Percentiles rank a stretch among this genome's conserved stretches.
Evolutionary conservation across 2,113 vertebrate species (phyloP).

Genomic region (Pogona vitticeps): DNA sequence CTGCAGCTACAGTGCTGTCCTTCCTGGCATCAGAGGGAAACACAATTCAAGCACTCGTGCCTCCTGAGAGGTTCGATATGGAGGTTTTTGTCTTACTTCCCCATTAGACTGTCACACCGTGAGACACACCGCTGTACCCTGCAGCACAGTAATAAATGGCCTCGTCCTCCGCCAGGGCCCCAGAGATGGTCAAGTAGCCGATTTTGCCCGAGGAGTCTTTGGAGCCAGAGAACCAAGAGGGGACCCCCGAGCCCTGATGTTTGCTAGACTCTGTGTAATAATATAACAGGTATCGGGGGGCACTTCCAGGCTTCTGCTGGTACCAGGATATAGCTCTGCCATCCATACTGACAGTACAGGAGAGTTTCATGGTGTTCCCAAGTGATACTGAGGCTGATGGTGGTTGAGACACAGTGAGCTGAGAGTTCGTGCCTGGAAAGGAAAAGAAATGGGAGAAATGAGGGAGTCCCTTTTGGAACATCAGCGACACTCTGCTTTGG

Average conservation of each 20-base stretch:
- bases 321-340: not conserved
- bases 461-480: rapidly evolving
- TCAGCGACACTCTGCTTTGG: too few relatives aligned
- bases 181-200: constrained; percentile 4
- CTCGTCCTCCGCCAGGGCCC: constrained; percentile 9
- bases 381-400: not conserved
- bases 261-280: rapidly evolving
- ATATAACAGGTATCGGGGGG: rapidly evolving
- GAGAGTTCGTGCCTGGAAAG: not conserved
- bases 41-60: too few relatives aligned
- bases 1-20: too few relatives aligned
- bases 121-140: not conserved
- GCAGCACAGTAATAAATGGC: constrained; percentile 21
- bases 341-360: not conserved
- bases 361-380: not conserved
- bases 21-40: too few relatives aligned
- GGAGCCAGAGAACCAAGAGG: not conserved
- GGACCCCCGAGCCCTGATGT: not conserved
- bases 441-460: not conserved
- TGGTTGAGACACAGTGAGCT: not conserved
- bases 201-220: not conserved
- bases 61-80: too few relatives aligned
- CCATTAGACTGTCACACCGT: not conserved
- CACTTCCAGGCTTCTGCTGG: constrained; percentile 23
- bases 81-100: constrained; percentile 5